A percentile compares a stretch with the other conserved stretches of the same genome.
These are phyloP conservation scores for Drosophila kohkoa DNA, from an alignment of 1,140 invertebrate species.

Conservation along the genomic window DNA sequence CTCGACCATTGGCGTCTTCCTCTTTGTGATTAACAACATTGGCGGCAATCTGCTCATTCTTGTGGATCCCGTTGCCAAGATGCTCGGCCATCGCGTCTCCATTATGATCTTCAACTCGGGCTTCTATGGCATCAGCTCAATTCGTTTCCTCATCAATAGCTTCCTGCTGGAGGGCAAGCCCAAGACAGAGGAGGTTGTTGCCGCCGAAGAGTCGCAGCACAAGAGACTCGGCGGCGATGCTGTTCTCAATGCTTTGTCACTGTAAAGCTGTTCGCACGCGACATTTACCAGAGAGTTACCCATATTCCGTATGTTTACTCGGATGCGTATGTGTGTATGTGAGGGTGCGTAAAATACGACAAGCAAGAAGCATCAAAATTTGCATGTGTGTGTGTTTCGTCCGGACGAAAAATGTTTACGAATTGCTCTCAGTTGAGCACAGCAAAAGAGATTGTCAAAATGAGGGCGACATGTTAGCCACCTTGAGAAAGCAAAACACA, in stretches of 20 bases:
- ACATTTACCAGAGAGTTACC: too few relatives aligned
- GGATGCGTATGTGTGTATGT: too few relatives aligned
- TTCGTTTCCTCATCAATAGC: conserved; percentile 79
- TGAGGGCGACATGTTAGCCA: too few relatives aligned
- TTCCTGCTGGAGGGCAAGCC: conserved; percentile 78
- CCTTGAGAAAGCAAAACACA: too few relatives aligned
- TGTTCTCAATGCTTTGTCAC: conserved; percentile 53
- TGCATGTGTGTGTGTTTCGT: neutral
- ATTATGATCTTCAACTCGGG: conserved; percentile 95
- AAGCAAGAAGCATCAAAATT: neutral
- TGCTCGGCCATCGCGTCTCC: conserved; percentile 92
- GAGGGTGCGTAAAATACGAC: neutral
- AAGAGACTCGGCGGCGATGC: conserved; percentile 56
- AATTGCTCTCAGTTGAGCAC: neutral
- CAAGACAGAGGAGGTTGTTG: neutral
- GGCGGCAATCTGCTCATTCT: conserved; percentile 96
- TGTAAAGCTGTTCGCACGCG: too few relatives aligned
- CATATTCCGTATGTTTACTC: too few relatives aligned
- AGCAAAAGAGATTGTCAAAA: conserved; percentile 10
- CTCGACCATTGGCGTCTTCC: conserved; percentile 93
- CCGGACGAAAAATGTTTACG: conserved; percentile 83
- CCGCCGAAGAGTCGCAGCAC: conserved; percentile 30
- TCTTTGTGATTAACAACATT: conserved; percentile 96
- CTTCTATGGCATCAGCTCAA: conserved; percentile 90
- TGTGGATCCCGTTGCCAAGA: conserved; percentile 92